Percentiles rank a stretch among this genome's conserved stretches.
phyloP scores from a whole-genome alignment of 2,797 vertebrate genomes.

The Pangasius mekongensis region DNA sequence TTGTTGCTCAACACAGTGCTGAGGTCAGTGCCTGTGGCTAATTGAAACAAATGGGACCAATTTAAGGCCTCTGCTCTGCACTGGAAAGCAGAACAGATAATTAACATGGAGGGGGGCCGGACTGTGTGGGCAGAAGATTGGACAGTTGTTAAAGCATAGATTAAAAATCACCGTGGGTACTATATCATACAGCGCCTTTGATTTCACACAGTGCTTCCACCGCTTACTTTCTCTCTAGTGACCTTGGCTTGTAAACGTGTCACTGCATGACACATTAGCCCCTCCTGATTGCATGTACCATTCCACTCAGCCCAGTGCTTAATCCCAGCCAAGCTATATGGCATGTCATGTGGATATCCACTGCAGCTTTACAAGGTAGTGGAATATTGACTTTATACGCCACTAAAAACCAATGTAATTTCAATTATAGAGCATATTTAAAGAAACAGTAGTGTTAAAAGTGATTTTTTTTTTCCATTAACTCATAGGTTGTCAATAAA shows the following conservation, averaged over 20 bases:
- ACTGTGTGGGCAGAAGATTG: slow-evolving; percentile 35
- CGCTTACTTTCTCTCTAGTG: slow-evolving; percentile 1
- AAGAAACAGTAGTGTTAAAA: background rate
- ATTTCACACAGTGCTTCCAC: slow-evolving; percentile 28
- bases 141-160: slow-evolving; percentile 49
- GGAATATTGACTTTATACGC: background rate
- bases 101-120: slow-evolving; percentile 9
- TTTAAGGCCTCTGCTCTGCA: slow-evolving; percentile 43
- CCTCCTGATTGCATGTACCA: background rate
- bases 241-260: slow-evolving; percentile 32
- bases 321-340: background rate
- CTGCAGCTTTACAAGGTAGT: slow-evolving; percentile 4
- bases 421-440: background rate
- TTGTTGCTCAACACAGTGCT: slow-evolving; percentile 26
- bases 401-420: background rate
- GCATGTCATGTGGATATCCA: slow-evolving; percentile 18
- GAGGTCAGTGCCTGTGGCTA: slow-evolving; percentile 47
- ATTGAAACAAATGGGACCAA: slow-evolving; percentile 63
- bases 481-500: background rate
- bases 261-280: background rate
- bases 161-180: slow-evolving; percentile 42
- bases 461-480: background rate
- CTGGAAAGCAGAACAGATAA: slow-evolving; percentile 38
- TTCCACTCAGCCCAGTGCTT: background rate
- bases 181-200: slow-evolving; percentile 45